Conservation (phyloP, 35 echinoderm and acorn worm genomes). For the Hemicentrotus pulcherrimus region DNA sequence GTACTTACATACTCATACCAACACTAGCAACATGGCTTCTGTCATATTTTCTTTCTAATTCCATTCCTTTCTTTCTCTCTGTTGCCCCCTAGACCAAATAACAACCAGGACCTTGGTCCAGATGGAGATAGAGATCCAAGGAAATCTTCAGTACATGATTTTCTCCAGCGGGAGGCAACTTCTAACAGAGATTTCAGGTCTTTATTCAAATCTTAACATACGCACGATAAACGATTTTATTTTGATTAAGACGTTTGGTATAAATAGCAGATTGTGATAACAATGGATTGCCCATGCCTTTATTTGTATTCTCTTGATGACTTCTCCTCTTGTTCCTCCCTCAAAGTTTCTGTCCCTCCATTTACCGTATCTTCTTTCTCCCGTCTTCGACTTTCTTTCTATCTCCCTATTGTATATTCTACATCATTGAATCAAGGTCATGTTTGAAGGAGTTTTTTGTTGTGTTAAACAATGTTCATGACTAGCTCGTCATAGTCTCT, state of each 20-base stretch:
- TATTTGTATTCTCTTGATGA: no score
- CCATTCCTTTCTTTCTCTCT: background rate
- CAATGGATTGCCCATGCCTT: no score
- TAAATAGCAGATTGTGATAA: no score
- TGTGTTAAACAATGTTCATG: no score
- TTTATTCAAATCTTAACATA: slow-evolving; percentile 61
- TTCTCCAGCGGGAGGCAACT: slow-evolving; percentile 89
- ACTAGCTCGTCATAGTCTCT: no score
- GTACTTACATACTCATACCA: background rate
- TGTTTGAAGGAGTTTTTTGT: no score
- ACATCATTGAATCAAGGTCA: no score
- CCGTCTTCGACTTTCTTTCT: no score
- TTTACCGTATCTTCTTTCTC: no score
- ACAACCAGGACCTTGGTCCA: slow-evolving; percentile 38
- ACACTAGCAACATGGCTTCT: background rate
- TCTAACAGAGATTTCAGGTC: slow-evolving; percentile 98
- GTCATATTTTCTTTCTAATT: background rate
- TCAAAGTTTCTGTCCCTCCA: no score
- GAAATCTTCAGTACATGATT: slow-evolving; percentile 68
- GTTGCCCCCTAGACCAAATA: slow-evolving; percentile 58
- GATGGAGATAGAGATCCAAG: slow-evolving; percentile 62
- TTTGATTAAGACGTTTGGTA: background rate
- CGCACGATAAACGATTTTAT: background rate
- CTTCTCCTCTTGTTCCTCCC: no score
- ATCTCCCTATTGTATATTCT: no score